Conservation (phyloP, 2,888 invertebrate genomes). For the Mythimna ferrago region DNA sequence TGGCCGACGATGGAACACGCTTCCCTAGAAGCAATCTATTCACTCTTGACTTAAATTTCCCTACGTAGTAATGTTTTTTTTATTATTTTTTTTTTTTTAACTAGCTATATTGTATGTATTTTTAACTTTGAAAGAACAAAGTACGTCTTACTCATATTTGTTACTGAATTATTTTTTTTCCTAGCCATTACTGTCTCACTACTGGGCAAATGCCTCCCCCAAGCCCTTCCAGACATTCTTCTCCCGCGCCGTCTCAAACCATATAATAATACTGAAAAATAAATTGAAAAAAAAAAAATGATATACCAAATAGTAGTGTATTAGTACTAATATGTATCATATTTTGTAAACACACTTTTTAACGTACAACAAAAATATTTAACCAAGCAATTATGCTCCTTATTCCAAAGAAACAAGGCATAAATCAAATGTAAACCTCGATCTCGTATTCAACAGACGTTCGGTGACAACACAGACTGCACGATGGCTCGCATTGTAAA, state of each 20-base stretch:
- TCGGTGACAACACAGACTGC: constrained; percentile 73
- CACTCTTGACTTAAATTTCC: no score
- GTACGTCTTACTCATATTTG: background rate
- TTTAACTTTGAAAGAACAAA: background rate
- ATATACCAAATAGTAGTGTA: background rate
- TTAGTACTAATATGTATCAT: background rate
- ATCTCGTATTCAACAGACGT: constrained; percentile 75
- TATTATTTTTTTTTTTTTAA: no score
- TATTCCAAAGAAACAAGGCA: constrained; percentile 61
- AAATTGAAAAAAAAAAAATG: background rate
- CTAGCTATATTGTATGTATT: no score
- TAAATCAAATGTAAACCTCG: constrained; percentile 58
- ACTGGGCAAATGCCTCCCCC: no score
- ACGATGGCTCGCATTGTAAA: constrained; percentile 68
- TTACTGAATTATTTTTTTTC: background rate
- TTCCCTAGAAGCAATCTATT: no score
- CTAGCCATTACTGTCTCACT: no score
- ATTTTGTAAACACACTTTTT: background rate
- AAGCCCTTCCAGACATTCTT: no score
- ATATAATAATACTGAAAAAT: background rate
- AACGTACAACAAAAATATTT: constrained; percentile 7
- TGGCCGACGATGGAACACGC: no score
- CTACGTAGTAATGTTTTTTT: no score
- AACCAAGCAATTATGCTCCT: constrained; percentile 60
- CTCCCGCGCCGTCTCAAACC: no score